Base-by-base conservation (phyloP, 2,113 vertebrate genomes). In the Tonatia bakeri region DNA sequence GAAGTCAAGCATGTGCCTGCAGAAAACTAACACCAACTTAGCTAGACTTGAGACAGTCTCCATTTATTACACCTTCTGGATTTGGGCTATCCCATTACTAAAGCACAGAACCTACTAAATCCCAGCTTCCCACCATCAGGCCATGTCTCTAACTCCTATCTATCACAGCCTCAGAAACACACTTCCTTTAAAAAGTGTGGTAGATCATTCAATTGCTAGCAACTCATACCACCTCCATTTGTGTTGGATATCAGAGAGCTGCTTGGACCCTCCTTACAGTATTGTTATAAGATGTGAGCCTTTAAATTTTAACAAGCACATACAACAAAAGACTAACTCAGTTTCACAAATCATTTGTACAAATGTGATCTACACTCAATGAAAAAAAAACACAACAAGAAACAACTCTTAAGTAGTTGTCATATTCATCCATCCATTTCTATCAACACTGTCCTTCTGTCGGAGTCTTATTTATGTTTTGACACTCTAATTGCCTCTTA, bases 291-390 rank as follows among this genome's bases (percentile, higher is more conserved):
- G 14, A 89, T 31, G 50, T 96, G 73, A 91, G 70, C 14, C 87
- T 96, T 91, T 89, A 38, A 88, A 88, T 87, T 97, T 94, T 94
- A 93, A 76, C 64, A 82, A 86, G 47, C n/a, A 91, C 9, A 61
- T 26, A 15, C 45, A 70, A 89, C 17, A 87, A 75, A 92, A 73
- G 43, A 90, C 43, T 90, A 86, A 89, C 13, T 84, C 10, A 85
- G 65, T 64, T 94, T 95, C 67, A 96, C 45, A 92, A 93, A 91
- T 45, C 52, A 90, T 77, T 91, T 93, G 38, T 79, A 80, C 45
- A 77, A 93, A 94, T 81, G 54, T 86, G n/a, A 86, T 83, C 40
- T 82, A 75, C 16, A 65, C 2, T 86, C 64, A 94, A 19, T 79
- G 17, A 95, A 77, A 4, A 69, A 17, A 47, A 75, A 16, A 73